Evolutionary conservation across 2,113 vertebrate species (phyloP).

Genomic region (Eonycteris spelaea): DNA sequence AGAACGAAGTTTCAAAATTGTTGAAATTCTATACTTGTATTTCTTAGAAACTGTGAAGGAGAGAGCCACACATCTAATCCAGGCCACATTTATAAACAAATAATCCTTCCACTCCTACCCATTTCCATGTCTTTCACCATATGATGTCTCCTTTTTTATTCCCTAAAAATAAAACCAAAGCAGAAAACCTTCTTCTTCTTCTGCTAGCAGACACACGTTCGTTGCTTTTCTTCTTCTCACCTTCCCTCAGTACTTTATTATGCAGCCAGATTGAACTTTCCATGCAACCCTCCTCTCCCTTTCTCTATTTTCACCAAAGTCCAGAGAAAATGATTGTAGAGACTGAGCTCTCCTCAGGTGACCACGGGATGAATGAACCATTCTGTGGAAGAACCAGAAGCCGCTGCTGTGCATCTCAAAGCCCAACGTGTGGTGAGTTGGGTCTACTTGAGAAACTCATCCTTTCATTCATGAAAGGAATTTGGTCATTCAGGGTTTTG

Average conservation of each 20-base stretch:
- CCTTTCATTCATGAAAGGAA: constrained; percentile 22
- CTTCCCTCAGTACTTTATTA: not conserved
- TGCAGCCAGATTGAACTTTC: not conserved
- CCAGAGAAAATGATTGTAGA: not conserved
- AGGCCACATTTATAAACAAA: not conserved
- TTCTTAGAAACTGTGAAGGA: not conserved
- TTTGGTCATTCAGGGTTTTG: not conserved
- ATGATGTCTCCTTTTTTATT: not conserved
- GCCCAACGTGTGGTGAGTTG: not conserved
- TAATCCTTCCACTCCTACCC: not conserved
- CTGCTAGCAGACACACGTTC: not conserved
- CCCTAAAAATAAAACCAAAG: not conserved
- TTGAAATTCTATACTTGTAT: not conserved
- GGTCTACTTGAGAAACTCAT: not conserved
- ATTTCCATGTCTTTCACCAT: not conserved
- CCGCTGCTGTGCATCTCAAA: accelerated
- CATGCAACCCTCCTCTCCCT: not conserved
- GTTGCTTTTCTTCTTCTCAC: not conserved
- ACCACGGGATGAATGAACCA: not conserved
- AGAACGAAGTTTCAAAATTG: not conserved
- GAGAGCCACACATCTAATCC: not conserved
- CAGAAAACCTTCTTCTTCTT: not conserved
- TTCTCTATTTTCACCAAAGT: not conserved
- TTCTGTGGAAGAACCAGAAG: not conserved
- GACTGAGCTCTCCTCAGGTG: not conserved